Percentiles rank a stretch among this genome's conserved stretches.
Evolutionary conservation across 2,797 vertebrate species (phyloP).

Genomic region (Eulemur mongoz): DNA sequence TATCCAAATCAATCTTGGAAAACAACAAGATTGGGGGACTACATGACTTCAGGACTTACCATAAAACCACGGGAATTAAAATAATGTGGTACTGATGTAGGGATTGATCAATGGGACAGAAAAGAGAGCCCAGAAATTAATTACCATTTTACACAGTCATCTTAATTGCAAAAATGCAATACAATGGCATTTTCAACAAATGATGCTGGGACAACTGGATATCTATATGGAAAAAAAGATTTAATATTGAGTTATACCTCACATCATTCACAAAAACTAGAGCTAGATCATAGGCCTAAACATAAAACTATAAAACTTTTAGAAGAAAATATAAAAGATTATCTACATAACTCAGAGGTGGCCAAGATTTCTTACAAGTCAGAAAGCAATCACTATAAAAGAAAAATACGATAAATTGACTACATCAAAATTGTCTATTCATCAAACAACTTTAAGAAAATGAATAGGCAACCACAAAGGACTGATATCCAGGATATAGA

Average conservation of each 20-base stretch:
- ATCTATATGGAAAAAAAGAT: not conserved
- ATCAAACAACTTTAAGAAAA: not conserved
- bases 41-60: not conserved
- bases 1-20: constrained; percentile 18
- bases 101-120: not conserved
- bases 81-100: not conserved
- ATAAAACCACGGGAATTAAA: not conserved
- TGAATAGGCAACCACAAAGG: not conserved
- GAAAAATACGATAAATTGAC: not conserved
- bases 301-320: not conserved
- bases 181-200: not conserved
- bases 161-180: not conserved
- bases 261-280: not conserved
- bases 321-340: not conserved
- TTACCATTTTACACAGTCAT: not conserved
- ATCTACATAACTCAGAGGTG: not conserved
- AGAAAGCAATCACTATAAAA: not conserved
- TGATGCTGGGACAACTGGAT: not conserved
- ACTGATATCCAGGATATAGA: not conserved
- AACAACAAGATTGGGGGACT: not conserved
- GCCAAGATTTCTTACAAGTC: not conserved
- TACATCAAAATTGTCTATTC: constrained; percentile 6
- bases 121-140: not conserved
- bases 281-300: not conserved
- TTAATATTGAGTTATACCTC: not conserved